Conservation (phyloP, 2,113 vertebrate species). For the Smithornis capensis region DNA sequence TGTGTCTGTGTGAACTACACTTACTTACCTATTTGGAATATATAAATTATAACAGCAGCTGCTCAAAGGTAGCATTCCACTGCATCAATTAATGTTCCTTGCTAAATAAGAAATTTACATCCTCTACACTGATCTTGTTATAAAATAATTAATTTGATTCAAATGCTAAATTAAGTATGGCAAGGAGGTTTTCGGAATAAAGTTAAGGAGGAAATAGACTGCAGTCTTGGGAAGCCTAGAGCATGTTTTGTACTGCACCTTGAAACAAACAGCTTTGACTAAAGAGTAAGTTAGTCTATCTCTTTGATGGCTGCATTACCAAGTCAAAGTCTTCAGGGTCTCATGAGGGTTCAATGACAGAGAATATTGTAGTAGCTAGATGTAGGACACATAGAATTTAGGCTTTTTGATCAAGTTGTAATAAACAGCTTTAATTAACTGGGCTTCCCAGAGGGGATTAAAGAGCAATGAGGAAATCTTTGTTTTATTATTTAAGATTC, state of each 20-base stretch:
- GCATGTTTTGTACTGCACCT: constrained; percentile 71
- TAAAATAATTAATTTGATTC: constrained; percentile 76
- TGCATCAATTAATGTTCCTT: constrained; percentile 43
- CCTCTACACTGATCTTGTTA: constrained; percentile 45
- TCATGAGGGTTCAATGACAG: constrained; percentile 71
- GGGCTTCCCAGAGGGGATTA: constrained; percentile 62
- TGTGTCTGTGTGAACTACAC: not conserved
- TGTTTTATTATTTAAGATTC: constrained; percentile 72
- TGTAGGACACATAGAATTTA: constrained; percentile 74
- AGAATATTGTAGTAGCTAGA: constrained; percentile 77
- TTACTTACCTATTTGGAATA: not conserved
- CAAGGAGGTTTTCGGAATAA: constrained; percentile 62
- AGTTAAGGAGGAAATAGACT: constrained; percentile 40
- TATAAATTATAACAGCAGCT: constrained; percentile 10
- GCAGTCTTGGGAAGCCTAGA: constrained; percentile 64
- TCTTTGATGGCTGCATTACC: constrained; percentile 76
- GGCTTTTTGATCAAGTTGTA: constrained; percentile 77
- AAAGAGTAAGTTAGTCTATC: constrained; percentile 68
- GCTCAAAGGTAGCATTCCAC: constrained; percentile 21
- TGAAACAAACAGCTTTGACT: constrained; percentile 77
- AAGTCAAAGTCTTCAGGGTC: constrained; percentile 72
- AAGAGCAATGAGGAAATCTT: constrained; percentile 31
- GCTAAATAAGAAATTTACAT: constrained; percentile 57
- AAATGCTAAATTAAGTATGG: constrained; percentile 69
- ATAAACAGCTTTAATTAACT: constrained; percentile 80